Evolutionary conservation across 2,113 vertebrate genomes (phyloP), one percentile per base, ranked within the genome.

Genomic region (Lanius collurio): DNA sequence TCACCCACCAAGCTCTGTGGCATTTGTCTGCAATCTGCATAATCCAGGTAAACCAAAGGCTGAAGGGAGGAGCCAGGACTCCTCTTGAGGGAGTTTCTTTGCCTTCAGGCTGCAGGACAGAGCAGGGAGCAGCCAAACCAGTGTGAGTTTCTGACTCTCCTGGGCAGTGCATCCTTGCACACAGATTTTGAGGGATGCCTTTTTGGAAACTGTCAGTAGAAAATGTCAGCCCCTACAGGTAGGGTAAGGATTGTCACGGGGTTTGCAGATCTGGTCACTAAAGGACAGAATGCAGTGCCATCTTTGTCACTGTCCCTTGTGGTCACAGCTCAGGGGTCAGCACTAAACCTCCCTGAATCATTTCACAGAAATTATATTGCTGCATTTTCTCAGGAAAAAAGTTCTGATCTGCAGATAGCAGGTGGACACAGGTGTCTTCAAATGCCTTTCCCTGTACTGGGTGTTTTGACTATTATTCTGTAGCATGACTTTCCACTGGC

Each of bases 61-160:
- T 70, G 11, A 18, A 30, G 18, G 5, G 35, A 56, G 44, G 44
- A 46, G 37, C 28, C 60, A 77, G 76, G 15, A 17, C 26, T 39
- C 13, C 24, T 31, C 0, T 9, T 2, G 13, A 44, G 9, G 18
- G 19, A 78, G 1, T 2, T 7, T 8, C 18, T 7, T 7, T 27
- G 37, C 30, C 55, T 55, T 6, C 41, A 47, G 78, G 70, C 70
- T 49, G 55, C 39, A 60, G 60, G 39, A 26, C 52, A 75, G 69
- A 67, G 69, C 41, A 62, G 41, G 41, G 26, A 24, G 41, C 8
- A 70, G 63, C 41, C 56, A 8, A n/a, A 24, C 31, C n/a, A 8
- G 4, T 6, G 60, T 24, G 33, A 3, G 13, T 4, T 73, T 75
- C 64, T 19, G 9, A 26, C 53, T 84, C 49, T 63, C 44, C 22